Percentiles rank a stretch among this genome's conserved stretches.
Conservation (phyloP, 2,888 invertebrate species). For the Malthinus seriepunctatus region DNA sequence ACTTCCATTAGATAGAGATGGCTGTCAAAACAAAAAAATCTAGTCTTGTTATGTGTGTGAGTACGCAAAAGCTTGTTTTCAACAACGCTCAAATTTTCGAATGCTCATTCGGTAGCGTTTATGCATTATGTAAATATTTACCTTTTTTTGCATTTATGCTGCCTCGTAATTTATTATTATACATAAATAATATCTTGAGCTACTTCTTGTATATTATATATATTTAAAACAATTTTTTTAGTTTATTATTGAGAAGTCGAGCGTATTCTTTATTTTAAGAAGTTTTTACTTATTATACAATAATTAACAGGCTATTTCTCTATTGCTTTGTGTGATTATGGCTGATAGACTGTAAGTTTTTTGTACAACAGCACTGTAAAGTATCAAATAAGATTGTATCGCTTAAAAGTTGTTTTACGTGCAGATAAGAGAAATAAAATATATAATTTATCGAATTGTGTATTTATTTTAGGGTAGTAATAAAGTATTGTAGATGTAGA, state of each 20-base stretch:
- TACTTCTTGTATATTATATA: slow-evolving; percentile 17
- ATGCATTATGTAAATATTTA: not conserved
- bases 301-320: slow-evolving; percentile 43
- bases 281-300: slow-evolving; percentile 21
- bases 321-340: slow-evolving; percentile 54
- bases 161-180: slow-evolving; percentile 14
- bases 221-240: slow-evolving; percentile 18
- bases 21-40: slow-evolving; percentile 51
- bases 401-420: slow-evolving; percentile 49
- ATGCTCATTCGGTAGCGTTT: not conserved
- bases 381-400: slow-evolving; percentile 56
- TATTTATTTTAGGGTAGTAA: no score
- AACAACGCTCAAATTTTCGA: slow-evolving; percentile 1
- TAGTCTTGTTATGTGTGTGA: slow-evolving; percentile 51
- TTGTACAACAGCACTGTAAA: slow-evolving; percentile 66
- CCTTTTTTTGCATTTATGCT: slow-evolving; percentile 17
- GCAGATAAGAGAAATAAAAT: slow-evolving; percentile 40
- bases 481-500: no score
- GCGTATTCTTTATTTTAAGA: slow-evolving; percentile 9
- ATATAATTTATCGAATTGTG: no score
- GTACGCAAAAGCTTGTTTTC: slow-evolving; percentile 30
- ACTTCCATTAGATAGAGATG: slow-evolving; percentile 36
- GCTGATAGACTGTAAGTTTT: slow-evolving; percentile 55
- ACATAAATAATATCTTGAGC: not conserved
- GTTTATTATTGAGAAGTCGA: slow-evolving; percentile 20